Conservation (phyloP, 2,113 vertebrate genomes). For the Hypomesus transpacificus region DNA sequence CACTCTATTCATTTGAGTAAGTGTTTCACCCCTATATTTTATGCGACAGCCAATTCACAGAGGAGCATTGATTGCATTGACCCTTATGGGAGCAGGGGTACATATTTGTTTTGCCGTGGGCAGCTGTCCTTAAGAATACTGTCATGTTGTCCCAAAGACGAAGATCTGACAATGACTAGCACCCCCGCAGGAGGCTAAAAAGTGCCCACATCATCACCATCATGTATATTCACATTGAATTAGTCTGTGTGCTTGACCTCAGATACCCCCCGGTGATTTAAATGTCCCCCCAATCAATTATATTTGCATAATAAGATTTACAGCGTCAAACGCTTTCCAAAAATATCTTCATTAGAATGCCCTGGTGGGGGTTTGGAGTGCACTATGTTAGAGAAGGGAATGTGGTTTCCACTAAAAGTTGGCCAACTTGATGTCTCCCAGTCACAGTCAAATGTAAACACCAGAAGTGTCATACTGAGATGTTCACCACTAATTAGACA, state of each 20-base stretch:
- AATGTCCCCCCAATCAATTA: slow-evolving; percentile 38
- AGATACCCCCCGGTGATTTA: slow-evolving; percentile 31
- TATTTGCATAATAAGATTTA: slow-evolving; percentile 64
- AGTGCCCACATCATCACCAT: slow-evolving; percentile 39
- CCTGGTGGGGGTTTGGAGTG: slow-evolving; percentile 18
- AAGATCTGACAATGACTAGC: slow-evolving; percentile 30
- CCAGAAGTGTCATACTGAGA: too few relatives aligned
- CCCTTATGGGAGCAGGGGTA: slow-evolving; percentile 49
- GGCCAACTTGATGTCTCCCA: not conserved
- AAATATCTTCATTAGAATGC: slow-evolving; percentile 16
- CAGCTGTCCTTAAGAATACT: slow-evolving; percentile 55
- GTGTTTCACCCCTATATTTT: slow-evolving; percentile 44
- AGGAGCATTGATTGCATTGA: slow-evolving; percentile 61
- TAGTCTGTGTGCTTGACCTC: slow-evolving; percentile 51
- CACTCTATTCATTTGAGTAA: slow-evolving; percentile 49
- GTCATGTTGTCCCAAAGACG: slow-evolving; percentile 36
- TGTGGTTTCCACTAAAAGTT: not conserved
- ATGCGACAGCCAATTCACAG: slow-evolving; percentile 52
- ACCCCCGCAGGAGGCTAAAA: slow-evolving; percentile 14
- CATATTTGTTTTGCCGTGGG: slow-evolving; percentile 62
- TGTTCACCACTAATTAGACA: too few relatives aligned
- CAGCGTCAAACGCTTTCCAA: slow-evolving; percentile 48
- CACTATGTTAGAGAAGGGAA: not conserved
- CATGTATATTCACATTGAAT: slow-evolving; percentile 44
- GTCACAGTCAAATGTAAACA: slow-evolving; percentile 3